These are phyloP conservation scores for Trichoplax adhaerens DNA, from an alignment of 37 sponge, comb jelly and placozoan species.

Conservation along the genomic window DNA sequence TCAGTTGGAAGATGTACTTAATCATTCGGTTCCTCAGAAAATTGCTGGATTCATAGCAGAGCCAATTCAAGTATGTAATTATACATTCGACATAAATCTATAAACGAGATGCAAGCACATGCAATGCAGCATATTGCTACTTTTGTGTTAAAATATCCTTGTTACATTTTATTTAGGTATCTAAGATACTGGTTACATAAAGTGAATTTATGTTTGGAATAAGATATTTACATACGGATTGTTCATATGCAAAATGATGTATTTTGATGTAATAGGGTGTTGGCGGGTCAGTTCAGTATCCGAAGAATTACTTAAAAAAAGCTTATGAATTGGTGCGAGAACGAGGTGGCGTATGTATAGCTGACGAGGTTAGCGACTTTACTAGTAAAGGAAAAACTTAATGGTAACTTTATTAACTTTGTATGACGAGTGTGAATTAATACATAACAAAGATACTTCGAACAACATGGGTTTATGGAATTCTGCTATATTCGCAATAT, in stretches of 20 bases:
- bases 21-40: slow-evolving; percentile 47
- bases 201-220: neutral
- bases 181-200: neutral
- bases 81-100: neutral
- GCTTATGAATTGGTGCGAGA: slow-evolving; percentile 32
- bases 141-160: neutral
- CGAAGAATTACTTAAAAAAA: slow-evolving; percentile 51
- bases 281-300: slow-evolving; percentile 58
- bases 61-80: slow-evolving; percentile 47
- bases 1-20: slow-evolving; percentile 55
- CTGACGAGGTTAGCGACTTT: slow-evolving; percentile 62
- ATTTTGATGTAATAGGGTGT: slow-evolving; percentile 38
- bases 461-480: neutral
- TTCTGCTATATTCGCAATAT: neutral
- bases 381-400: neutral
- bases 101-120: no score
- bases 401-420: neutral
- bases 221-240: neutral
- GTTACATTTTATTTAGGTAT: neutral
- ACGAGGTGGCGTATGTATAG: slow-evolving; percentile 60
- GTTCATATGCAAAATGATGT: neutral
- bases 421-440: no score
- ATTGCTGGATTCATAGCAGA: slow-evolving; percentile 84
- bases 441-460: no score
- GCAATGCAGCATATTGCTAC: no score